A percentile compares a stretch with the other conserved stretches of the same genome.
These are phyloP conservation scores for Ctenicera cuprea DNA, from an alignment of 2,888 invertebrate species.

Conservation along the genomic window DNA sequence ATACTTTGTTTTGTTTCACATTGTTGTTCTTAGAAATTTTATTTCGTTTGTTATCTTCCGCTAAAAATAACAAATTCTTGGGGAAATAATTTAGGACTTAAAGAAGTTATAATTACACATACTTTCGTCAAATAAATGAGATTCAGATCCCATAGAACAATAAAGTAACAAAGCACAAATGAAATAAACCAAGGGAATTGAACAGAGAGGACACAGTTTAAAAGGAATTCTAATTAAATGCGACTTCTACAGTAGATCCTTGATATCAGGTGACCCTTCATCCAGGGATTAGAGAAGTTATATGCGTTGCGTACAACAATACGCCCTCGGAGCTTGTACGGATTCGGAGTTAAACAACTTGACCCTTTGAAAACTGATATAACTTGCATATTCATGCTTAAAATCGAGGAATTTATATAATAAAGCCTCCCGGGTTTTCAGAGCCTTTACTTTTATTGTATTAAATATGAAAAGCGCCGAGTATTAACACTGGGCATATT, in stretches of 20 bases:
- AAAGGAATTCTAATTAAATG: conserved; percentile 58
- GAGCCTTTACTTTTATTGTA: conserved; percentile 22
- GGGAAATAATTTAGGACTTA: too few species aligned
- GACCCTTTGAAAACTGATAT: conserved; percentile 57
- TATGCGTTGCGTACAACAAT: conserved; percentile 55
- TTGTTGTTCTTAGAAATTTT: too few species aligned
- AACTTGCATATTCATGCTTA: conserved; percentile 53
- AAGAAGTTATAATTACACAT: too few species aligned
- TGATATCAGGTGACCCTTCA: conserved; percentile 59
- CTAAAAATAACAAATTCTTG: too few species aligned
- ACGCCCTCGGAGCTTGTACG: conserved; percentile 56
- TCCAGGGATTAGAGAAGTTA: conserved; percentile 58
- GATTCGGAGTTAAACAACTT: conserved; percentile 60
- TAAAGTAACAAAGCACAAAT: too few species aligned
- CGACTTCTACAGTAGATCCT: conserved; percentile 54
- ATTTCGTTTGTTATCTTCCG: too few species aligned
- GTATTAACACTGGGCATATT: conserved; percentile 12
- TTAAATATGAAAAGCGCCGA: not conserved
- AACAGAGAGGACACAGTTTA: not conserved
- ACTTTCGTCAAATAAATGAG: too few species aligned
- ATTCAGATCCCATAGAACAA: too few species aligned
- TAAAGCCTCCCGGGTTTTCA: conserved; percentile 9
- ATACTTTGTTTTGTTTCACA: too few species aligned
- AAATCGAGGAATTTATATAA: conserved; percentile 29
- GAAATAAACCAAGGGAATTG: not conserved